Evolutionary conservation across 2,888 invertebrate genomes (phyloP).

Genomic region (Synergus laeviventris): DNA sequence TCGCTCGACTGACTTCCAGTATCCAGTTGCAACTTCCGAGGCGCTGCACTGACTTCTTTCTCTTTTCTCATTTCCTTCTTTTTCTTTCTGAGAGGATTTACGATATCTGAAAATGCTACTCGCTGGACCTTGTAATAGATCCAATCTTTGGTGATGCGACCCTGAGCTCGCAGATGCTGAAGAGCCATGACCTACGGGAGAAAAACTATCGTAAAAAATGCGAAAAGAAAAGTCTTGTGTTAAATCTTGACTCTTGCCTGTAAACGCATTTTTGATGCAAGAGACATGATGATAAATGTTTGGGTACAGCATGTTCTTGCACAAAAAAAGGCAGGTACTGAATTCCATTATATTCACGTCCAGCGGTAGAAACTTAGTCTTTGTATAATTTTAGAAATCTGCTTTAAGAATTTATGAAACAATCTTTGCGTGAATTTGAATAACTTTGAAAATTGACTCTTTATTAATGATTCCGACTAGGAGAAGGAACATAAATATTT

Average conservation of each 20-base stretch:
- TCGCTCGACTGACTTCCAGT: slow-evolving; percentile 38
- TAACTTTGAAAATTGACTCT: neutral
- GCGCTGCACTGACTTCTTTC: slow-evolving; percentile 17
- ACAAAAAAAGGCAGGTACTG: neutral
- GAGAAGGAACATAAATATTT: neutral
- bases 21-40: slow-evolving; percentile 23
- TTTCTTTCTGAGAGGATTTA: slow-evolving; percentile 6
- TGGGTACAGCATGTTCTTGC: neutral
- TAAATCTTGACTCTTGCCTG: slow-evolving; percentile 31
- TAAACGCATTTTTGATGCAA: slow-evolving; percentile 4
- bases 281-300: slow-evolving; percentile 11
- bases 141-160: slow-evolving; percentile 3
- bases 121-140: slow-evolving; percentile 14
- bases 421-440: no score
- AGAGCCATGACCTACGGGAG: slow-evolving; percentile 34
- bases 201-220: slow-evolving; percentile 32
- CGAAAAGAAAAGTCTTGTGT: slow-evolving; percentile 28
- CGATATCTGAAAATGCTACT: slow-evolving; percentile 14
- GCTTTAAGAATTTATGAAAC: neutral
- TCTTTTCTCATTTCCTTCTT: slow-evolving; percentile 31
- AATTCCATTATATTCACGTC: neutral
- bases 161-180: neutral
- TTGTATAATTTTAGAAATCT: slow-evolving; percentile 7
- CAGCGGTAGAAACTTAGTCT: no score
- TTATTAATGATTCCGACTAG: neutral